Conservation (phyloP, 2,797 vertebrate species). For the Otolemur crassicaudatus region DNA sequence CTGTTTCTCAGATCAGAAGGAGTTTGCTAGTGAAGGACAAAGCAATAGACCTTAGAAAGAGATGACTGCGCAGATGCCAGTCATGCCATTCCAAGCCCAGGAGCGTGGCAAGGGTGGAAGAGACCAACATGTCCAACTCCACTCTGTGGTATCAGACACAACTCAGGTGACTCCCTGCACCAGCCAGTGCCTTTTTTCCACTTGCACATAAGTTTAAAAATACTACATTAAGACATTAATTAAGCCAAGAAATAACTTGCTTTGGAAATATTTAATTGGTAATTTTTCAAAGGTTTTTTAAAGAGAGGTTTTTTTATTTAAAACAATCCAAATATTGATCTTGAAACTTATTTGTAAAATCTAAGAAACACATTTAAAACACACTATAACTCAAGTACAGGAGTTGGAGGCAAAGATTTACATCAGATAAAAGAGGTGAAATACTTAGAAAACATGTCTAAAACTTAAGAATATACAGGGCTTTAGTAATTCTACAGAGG, state of each 20-base stretch:
- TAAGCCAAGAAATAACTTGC: slow-evolving; percentile 28
- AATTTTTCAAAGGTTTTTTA: slow-evolving; percentile 46
- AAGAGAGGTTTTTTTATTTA: neutral
- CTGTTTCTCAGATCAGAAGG: neutral
- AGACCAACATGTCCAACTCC: neutral
- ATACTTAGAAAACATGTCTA: slow-evolving; percentile 53
- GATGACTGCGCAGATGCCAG: too few species aligned
- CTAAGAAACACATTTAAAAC: slow-evolving; percentile 32
- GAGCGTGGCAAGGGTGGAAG: neutral
- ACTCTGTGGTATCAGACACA: neutral
- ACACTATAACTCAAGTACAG: neutral
- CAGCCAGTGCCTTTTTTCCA: slow-evolving; percentile 33
- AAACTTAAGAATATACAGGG: slow-evolving; percentile 6
- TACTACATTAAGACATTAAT: neutral
- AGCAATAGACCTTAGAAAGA: neutral
- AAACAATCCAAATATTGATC: slow-evolving; percentile 40
- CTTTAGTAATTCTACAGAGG: slow-evolving; percentile 35
- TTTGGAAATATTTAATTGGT: slow-evolving; percentile 56
- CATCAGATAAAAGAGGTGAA: slow-evolving; percentile 36
- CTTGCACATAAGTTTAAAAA: slow-evolving; percentile 29
- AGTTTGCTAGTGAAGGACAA: neutral
- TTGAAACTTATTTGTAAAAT: slow-evolving; percentile 30
- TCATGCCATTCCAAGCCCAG: neutral
- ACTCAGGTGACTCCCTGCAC: neutral
- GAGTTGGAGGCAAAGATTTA: slow-evolving; percentile 28